phyloP scores from a whole-genome alignment of 1,140 invertebrate species.

The Telenomus remus region DNA sequence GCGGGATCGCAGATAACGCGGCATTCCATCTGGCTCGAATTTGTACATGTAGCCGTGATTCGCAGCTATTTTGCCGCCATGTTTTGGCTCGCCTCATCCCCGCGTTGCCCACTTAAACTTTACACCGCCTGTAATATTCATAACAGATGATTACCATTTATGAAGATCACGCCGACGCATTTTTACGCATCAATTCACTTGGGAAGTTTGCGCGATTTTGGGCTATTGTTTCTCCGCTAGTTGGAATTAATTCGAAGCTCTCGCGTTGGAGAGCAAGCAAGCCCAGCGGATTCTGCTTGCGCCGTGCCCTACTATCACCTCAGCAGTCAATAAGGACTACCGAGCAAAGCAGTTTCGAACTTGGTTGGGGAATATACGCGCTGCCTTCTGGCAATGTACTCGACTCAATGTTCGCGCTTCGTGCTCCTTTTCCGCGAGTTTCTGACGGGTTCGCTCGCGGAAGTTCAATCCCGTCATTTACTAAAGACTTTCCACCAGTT shows the following conservation, averaged over 20 bases:
- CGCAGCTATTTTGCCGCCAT: neutral
- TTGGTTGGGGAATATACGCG: slow-evolving; percentile 42
- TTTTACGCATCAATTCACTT: slow-evolving; percentile 12
- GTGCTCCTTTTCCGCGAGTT: slow-evolving; percentile 50
- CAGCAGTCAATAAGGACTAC: slow-evolving; percentile 71
- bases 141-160: slow-evolving; percentile 18
- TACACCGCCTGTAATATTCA: slow-evolving; percentile 23
- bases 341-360: slow-evolving; percentile 72
- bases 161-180: neutral
- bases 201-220: slow-evolving; percentile 30
- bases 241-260: slow-evolving; percentile 73
- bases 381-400: slow-evolving; percentile 63
- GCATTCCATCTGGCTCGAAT: slow-evolving; percentile 5
- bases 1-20: too few relatives aligned
- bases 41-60: neutral
- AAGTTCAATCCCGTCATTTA: slow-evolving; percentile 60
- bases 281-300: slow-evolving; percentile 57
- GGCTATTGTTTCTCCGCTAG: slow-evolving; percentile 67
- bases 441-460: slow-evolving; percentile 50
- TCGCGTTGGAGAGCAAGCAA: slow-evolving; percentile 63
- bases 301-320: slow-evolving; percentile 61
- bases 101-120: neutral
- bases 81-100: too few relatives aligned
- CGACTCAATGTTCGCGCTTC: slow-evolving; percentile 59
- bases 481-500: slow-evolving; percentile 53